Conservation (phyloP, 2,888 invertebrate species). For the Tipula lateralis region DNA sequence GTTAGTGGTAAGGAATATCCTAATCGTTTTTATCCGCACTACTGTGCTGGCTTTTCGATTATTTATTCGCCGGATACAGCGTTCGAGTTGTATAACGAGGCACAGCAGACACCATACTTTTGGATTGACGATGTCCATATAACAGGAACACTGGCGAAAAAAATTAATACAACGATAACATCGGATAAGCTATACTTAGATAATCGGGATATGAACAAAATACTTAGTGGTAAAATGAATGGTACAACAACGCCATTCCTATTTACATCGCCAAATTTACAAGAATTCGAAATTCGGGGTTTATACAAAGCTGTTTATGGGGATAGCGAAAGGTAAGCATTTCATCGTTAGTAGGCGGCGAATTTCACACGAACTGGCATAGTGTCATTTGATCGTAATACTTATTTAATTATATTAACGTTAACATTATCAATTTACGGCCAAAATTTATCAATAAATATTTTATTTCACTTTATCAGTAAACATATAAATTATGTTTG, state of each 20-base stretch:
- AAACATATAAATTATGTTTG: background rate
- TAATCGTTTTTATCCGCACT: slow-evolving; percentile 61
- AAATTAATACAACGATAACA: slow-evolving; percentile 52
- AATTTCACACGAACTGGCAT: background rate
- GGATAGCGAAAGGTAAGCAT: slow-evolving; percentile 14
- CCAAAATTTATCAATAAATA: background rate
- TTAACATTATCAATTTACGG: background rate
- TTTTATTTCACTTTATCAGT: background rate
- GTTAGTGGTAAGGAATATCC: slow-evolving; percentile 65
- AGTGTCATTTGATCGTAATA: background rate
- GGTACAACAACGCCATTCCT: slow-evolving; percentile 39
- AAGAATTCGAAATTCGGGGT: slow-evolving; percentile 46
- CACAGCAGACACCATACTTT: slow-evolving; percentile 62
- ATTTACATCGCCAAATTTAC: slow-evolving; percentile 48
- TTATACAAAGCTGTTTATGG: slow-evolving; percentile 47
- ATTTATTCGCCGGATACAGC: slow-evolving; percentile 62
- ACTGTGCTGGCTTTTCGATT: slow-evolving; percentile 70
- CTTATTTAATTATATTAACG: background rate
- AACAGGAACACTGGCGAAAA: slow-evolving; percentile 60
- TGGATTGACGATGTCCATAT: slow-evolving; percentile 82
- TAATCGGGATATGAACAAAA: background rate
- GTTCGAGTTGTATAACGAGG: slow-evolving; percentile 54
- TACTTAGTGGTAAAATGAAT: slow-evolving; percentile 30
- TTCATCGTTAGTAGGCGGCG: no score
- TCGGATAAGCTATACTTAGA: slow-evolving; percentile 36